Percentiles rank a stretch among this genome's conserved stretches.
Conservation (phyloP, 1,140 invertebrate species). For the Drosophila albomicans region DNA sequence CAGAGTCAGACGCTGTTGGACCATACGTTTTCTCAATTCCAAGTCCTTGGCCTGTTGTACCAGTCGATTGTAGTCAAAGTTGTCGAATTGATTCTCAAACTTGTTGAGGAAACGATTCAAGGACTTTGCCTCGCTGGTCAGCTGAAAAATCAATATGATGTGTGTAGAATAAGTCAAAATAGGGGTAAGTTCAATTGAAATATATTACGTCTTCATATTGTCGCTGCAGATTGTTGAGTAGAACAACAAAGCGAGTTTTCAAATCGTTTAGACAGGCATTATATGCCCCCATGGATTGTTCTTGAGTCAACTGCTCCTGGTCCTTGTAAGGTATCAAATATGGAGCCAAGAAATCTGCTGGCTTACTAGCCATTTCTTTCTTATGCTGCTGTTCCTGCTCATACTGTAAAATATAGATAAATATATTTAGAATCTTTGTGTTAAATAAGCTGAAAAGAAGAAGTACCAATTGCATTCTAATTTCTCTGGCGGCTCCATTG, state of each 20-base stretch:
- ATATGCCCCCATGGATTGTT: conserved; percentile 84
- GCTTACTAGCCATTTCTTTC: conserved; percentile 76
- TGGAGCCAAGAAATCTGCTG: conserved; percentile 86
- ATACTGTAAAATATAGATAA: conserved; percentile 69
- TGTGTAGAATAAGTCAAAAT: not conserved
- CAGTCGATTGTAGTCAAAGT: conserved; percentile 78
- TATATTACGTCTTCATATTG: conserved; percentile 85
- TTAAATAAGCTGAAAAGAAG: not conserved
- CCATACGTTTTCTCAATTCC: conserved; percentile 79
- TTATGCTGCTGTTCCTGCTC: conserved; percentile 78
- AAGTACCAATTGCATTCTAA: conserved; percentile 65
- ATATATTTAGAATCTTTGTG: not conserved
- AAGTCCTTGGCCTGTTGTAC: conserved; percentile 76
- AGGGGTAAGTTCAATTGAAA: not conserved
- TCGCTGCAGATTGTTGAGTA: conserved; percentile 86
- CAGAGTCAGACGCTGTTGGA: conserved; percentile 75
- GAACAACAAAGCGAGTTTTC: conserved; percentile 85
- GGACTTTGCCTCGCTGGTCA: conserved; percentile 76
- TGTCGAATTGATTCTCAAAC: conserved; percentile 81
- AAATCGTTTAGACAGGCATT: conserved; percentile 87
- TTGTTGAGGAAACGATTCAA: conserved; percentile 75
- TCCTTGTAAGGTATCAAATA: conserved; percentile 86
- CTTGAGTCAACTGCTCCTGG: conserved; percentile 68
- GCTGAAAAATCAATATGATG: conserved; percentile 35
- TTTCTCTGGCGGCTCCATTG: conserved; percentile 85